These are phyloP conservation scores for Sussaba pulchella DNA, from an alignment of 2,888 invertebrate genomes.

Conservation along the genomic window DNA sequence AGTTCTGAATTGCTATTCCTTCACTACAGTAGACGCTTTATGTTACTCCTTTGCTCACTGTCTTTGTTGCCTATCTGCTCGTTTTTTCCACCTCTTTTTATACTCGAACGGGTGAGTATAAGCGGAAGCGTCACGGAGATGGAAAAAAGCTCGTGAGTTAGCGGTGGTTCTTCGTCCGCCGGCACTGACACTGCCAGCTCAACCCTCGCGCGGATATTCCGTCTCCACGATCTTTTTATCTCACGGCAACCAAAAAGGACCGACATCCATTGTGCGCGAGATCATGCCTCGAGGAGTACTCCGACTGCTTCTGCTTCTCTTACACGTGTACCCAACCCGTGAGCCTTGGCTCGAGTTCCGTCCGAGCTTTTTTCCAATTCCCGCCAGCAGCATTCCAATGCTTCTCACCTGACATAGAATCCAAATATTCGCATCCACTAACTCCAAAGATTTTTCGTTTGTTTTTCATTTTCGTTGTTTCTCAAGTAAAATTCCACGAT, in stretches of 20 bases:
- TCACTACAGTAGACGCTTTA: constrained; percentile 9
- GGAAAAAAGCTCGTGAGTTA: constrained; percentile 29
- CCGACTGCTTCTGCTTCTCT: constrained; percentile 12
- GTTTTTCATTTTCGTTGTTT: not conserved
- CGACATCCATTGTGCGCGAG: constrained; percentile 41
- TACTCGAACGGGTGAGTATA: constrained; percentile 5
- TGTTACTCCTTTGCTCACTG: constrained; percentile 19
- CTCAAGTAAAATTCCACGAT: not conserved
- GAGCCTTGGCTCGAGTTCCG: not conserved
- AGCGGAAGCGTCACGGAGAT: not conserved
- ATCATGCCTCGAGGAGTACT: constrained; percentile 46
- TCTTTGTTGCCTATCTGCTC: constrained; percentile 27
- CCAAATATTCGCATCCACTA: not conserved
- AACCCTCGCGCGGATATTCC: constrained; percentile 27
- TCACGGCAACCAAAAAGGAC: constrained; percentile 40
- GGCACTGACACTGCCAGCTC: constrained; percentile 22
- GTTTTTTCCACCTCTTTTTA: constrained; percentile 2
- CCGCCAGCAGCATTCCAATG: not conserved
- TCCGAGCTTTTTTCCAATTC: constrained; percentile 13
- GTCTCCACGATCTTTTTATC: constrained; percentile 36
- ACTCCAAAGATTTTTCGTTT: not conserved
- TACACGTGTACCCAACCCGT: constrained; percentile 6
- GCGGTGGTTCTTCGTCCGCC: constrained; percentile 26
- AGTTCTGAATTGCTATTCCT: constrained; percentile 33
- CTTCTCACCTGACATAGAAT: not conserved